Conservation (phyloP, 2,113 vertebrate species). For the Hypomesus transpacificus region DNA sequence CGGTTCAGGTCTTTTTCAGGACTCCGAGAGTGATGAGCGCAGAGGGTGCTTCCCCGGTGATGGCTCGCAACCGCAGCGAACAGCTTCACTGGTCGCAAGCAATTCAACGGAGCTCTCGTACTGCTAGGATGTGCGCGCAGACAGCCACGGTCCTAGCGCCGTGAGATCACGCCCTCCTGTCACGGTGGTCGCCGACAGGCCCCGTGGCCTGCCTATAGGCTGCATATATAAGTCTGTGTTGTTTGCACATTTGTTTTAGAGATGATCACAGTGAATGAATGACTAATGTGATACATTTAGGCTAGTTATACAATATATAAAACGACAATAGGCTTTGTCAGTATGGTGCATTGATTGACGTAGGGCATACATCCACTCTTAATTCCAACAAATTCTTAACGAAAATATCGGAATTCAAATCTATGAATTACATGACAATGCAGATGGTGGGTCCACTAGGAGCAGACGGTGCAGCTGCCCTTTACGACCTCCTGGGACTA, state of each 20-base stretch:
- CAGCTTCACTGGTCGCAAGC: slow-evolving; percentile 37
- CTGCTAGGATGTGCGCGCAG: slow-evolving; percentile 42
- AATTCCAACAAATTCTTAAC: too few species aligned
- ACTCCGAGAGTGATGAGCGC: slow-evolving; percentile 18
- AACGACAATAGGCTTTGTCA: too few species aligned
- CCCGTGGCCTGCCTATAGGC: too few species aligned
- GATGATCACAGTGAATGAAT: too few species aligned
- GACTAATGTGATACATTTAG: too few species aligned
- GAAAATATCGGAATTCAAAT: too few species aligned
- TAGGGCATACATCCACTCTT: too few species aligned
- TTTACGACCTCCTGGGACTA: slow-evolving; percentile 6
- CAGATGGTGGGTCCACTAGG: slow-evolving; percentile 17
- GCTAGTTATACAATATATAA: too few species aligned
- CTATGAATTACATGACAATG: too few species aligned
- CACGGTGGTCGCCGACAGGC: not conserved
- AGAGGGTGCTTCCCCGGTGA: slow-evolving; percentile 51
- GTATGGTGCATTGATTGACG: too few species aligned
- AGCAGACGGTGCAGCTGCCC: slow-evolving; percentile 33
- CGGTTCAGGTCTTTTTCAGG: slow-evolving; percentile 43
- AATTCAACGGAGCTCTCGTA: slow-evolving; percentile 41
- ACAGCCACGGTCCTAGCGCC: slow-evolving; percentile 72
- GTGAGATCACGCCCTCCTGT: slow-evolving; percentile 27
- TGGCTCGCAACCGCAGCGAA: slow-evolving; percentile 44
- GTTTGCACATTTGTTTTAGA: too few species aligned
- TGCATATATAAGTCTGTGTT: too few species aligned